phyloP scores from a whole-genome alignment of 2,888 invertebrate genomes.

The Dicycla oo region DNA sequence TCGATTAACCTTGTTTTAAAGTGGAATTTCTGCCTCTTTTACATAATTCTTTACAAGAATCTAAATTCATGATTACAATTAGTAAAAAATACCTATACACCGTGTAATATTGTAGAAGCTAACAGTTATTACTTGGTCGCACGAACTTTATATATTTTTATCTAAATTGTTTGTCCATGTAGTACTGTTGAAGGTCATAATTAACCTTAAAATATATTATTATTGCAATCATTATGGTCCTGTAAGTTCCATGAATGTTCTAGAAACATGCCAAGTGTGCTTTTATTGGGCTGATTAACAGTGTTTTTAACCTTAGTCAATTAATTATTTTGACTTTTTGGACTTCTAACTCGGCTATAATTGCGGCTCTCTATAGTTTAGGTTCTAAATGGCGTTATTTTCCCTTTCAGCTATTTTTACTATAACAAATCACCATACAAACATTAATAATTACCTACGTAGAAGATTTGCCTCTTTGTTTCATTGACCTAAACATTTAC shows the following conservation, averaged over 20 bases:
- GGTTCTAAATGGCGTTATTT: conserved; percentile 14
- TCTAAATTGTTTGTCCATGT: conserved; percentile 45
- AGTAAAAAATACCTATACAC: conserved; percentile 40
- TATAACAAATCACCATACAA: not conserved
- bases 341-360: conserved; percentile 18
- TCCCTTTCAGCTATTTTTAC: conserved; percentile 5
- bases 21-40: not conserved
- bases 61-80: conserved; percentile 34
- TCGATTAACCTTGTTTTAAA: not conserved
- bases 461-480: too few species aligned
- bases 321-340: conserved; percentile 32
- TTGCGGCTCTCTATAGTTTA: conserved; percentile 8
- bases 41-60: not conserved
- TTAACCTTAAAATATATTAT: conserved; percentile 34
- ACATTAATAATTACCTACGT: not conserved
- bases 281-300: conserved; percentile 40
- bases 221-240: conserved; percentile 32
- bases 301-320: conserved; percentile 43
- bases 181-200: conserved; percentile 39
- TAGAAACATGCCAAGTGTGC: conserved; percentile 47
- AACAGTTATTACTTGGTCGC: conserved; percentile 44
- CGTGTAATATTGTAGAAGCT: conserved; percentile 16
- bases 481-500: not conserved
- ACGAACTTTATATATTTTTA: conserved; percentile 55
- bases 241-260: conserved; percentile 41